These are phyloP conservation scores for Strigops habroptila DNA, from an alignment of 2,113 vertebrate species.

Conservation along the genomic window DNA sequence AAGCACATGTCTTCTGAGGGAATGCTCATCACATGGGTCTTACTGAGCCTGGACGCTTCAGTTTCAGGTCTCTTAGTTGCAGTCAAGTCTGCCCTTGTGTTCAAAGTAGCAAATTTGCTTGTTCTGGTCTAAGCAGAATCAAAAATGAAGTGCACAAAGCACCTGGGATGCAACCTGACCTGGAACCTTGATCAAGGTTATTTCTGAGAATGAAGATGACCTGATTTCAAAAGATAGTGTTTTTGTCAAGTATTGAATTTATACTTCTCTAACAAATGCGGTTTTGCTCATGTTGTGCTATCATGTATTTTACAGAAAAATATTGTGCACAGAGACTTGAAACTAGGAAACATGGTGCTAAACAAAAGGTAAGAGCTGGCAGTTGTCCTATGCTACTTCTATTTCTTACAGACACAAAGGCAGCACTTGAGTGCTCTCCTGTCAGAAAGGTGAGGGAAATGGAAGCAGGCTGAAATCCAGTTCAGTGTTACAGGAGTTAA, in stretches of 20 bases:
- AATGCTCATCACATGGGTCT: background rate
- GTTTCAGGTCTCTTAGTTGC: background rate
- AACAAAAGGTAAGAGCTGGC: conserved; percentile 89
- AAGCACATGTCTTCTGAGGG: rapidly evolving
- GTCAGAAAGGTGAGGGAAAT: background rate
- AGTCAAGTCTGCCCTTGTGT: background rate
- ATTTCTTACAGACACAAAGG: background rate
- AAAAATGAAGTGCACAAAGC: background rate
- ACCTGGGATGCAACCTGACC: background rate
- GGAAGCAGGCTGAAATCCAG: background rate
- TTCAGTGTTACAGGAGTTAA: background rate
- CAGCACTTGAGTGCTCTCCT: background rate
- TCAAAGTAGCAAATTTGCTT: background rate
- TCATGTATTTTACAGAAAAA: conserved; percentile 85
- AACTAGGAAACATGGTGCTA: conserved; percentile 99
- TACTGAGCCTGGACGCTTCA: background rate
- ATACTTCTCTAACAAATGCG: background rate
- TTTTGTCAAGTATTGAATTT: background rate
- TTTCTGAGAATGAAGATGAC: background rate
- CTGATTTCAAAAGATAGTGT: background rate
- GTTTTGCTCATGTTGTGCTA: background rate
- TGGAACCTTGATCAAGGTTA: background rate
- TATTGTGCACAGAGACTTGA: conserved; percentile 98
- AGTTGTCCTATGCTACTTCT: background rate
- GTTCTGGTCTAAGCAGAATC: background rate